phyloP scores from a whole-genome alignment of 2,797 vertebrate species.

The Anas bahamensis region DNA sequence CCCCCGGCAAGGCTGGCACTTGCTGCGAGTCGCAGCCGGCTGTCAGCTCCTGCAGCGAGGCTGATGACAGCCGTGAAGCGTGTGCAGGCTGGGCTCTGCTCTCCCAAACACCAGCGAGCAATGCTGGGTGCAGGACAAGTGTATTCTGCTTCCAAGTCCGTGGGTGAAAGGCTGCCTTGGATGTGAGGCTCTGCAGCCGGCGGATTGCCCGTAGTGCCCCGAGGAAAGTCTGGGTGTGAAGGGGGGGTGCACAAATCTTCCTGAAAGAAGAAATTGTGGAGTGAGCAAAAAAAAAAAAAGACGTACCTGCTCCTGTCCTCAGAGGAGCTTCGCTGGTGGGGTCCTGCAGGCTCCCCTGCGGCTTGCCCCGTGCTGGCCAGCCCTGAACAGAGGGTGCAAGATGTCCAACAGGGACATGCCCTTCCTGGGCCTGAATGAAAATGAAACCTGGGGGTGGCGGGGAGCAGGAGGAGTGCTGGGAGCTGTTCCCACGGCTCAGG shows the following conservation, averaged over 20 bases:
- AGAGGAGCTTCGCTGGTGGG: background rate
- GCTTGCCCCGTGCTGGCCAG: too few species aligned
- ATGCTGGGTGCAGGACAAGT: background rate
- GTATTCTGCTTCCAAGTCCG: rapidly evolving
- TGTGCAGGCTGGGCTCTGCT: background rate
- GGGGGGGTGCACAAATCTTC: background rate
- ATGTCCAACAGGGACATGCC: too few species aligned
- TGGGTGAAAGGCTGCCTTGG: background rate
- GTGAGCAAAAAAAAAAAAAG: background rate
- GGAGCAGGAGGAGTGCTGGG: too few species aligned
- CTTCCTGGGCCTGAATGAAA: too few species aligned
- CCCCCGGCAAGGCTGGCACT: background rate
- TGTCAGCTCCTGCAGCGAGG: background rate
- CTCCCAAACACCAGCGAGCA: background rate
- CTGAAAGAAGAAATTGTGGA: background rate
- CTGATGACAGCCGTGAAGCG: background rate
- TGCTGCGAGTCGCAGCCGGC: background rate
- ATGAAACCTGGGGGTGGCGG: too few species aligned
- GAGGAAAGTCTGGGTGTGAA: background rate
- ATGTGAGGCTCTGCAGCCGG: background rate
- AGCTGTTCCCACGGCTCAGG: background rate
- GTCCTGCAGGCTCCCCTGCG: background rate
- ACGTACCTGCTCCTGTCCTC: too few species aligned
- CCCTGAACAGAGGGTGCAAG: background rate
- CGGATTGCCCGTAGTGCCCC: rapidly evolving